A percentile compares a stretch with the other conserved stretches of the same genome.
Conservation (phyloP, 2,113 vertebrate species). For the Natator depressus region DNA sequence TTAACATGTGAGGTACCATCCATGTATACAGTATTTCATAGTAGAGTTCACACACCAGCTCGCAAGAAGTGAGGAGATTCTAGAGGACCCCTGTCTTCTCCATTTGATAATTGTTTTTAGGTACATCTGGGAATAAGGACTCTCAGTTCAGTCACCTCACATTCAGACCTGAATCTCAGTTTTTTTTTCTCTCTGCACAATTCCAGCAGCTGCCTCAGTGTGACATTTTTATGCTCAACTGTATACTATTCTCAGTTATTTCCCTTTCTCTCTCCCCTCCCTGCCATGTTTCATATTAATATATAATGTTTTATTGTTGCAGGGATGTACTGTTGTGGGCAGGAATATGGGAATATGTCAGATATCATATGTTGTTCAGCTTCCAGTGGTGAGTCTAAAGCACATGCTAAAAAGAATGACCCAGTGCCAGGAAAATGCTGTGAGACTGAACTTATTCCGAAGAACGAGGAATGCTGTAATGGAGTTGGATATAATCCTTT, state of each 20-base stretch:
- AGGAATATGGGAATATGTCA: conserved; percentile 89
- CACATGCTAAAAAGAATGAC: conserved; percentile 85
- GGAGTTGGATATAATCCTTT: conserved; percentile 90
- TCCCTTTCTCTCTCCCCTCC: conserved; percentile 8
- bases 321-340: conserved; percentile 92
- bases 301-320: conserved; percentile 68
- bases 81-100: neutral
- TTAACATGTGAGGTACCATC: accelerated
- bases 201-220: conserved; percentile 32
- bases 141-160: conserved; percentile 28
- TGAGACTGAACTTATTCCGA: conserved; percentile 88
- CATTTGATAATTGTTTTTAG: conserved; percentile 36
- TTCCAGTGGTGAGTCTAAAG: conserved; percentile 82
- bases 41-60: neutral
- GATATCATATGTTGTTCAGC: conserved; percentile 88
- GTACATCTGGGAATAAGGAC: conserved; percentile 27
- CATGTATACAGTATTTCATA: neutral
- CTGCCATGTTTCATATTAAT: conserved; percentile 42
- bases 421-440: conserved; percentile 89
- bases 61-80: neutral
- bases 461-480: conserved; percentile 88
- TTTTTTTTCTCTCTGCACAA: neutral
- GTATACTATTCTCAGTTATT: conserved; percentile 28
- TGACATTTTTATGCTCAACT: conserved; percentile 60
- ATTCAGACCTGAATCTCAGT: conserved; percentile 35